Percentiles rank a stretch among this genome's conserved stretches.
phyloP scores from a whole-genome alignment of 2,113 vertebrate genomes.

The Onychostoma macrolepis region DNA sequence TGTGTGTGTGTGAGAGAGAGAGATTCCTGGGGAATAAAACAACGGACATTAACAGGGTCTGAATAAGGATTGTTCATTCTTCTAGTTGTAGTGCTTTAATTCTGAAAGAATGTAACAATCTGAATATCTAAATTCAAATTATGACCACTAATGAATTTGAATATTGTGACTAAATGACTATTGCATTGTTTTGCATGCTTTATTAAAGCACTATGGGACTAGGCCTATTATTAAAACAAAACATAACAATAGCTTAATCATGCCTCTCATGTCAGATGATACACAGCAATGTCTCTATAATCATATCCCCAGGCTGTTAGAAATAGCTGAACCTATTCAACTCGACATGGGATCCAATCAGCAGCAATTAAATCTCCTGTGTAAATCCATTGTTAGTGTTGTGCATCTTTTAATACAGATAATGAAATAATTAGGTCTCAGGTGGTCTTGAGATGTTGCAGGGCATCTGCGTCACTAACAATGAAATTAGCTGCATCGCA shows the following conservation, averaged over 20 bases:
- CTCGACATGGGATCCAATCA: conserved; percentile 18
- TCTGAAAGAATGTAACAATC: neutral
- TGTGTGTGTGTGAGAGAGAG: neutral
- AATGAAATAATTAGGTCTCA: conserved; percentile 42
- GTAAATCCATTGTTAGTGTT: neutral
- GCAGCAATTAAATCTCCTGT: conserved; percentile 6
- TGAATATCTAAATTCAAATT: neutral
- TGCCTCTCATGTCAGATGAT: neutral
- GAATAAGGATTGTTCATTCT: neutral
- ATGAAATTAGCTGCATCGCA: conserved; percentile 8
- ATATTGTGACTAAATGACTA: neutral
- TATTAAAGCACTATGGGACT: neutral
- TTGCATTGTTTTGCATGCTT: conserved; percentile 10
- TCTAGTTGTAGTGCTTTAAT: neutral
- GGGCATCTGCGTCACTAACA: neutral
- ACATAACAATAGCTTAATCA: conserved; percentile 13
- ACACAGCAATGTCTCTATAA: neutral
- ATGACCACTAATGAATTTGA: neutral
- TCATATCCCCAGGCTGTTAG: neutral
- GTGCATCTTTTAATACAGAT: conserved; percentile 15
- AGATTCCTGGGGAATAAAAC: neutral
- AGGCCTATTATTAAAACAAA: conserved; percentile 9
- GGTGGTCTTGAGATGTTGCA: conserved; percentile 12
- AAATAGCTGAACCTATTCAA: neutral
- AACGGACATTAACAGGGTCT: neutral